Percentiles rank a stretch among this genome's conserved stretches.
phyloP scores from a whole-genome alignment of 1,140 invertebrate genomes.

The Chelonus insularis region DNA sequence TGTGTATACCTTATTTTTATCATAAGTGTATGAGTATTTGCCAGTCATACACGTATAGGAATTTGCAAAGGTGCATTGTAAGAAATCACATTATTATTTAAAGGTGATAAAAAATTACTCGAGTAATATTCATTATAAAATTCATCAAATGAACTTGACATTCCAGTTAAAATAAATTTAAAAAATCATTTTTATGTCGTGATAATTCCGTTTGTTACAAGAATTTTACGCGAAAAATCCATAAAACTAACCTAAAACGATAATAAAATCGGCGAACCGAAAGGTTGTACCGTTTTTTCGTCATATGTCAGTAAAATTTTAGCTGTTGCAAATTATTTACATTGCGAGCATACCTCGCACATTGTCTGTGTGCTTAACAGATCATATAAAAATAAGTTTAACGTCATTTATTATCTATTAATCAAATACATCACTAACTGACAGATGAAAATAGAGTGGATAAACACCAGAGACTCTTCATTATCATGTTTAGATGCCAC shows the following conservation, averaged over 20 bases:
- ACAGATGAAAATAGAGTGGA: constrained; percentile 1
- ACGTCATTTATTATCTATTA: background rate
- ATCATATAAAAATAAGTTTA: background rate
- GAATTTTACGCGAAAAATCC: background rate
- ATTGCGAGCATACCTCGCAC: background rate
- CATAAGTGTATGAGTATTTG: too few species aligned
- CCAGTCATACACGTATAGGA: too few species aligned
- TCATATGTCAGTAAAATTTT: background rate
- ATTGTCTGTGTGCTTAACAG: background rate
- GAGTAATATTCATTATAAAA: too few species aligned
- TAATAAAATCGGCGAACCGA: constrained; percentile 16
- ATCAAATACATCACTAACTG: background rate
- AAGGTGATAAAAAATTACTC: too few species aligned
- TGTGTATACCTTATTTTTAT: too few species aligned
- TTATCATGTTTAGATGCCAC: constrained; percentile 15
- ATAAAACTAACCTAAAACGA: constrained; percentile 17
- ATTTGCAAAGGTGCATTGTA: too few species aligned
- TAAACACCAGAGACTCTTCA: background rate
- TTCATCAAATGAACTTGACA: too few species aligned
- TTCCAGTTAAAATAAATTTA: too few species aligned
- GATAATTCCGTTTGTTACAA: too few species aligned
- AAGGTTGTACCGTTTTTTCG: constrained; percentile 21
- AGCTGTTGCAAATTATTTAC: background rate
- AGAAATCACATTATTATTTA: too few species aligned
- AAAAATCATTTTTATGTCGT: too few species aligned